Percentiles rank a stretch among this genome's conserved stretches.
phyloP scores from a whole-genome alignment of 2,113 vertebrate species.

The Helogale parvula region DNA sequence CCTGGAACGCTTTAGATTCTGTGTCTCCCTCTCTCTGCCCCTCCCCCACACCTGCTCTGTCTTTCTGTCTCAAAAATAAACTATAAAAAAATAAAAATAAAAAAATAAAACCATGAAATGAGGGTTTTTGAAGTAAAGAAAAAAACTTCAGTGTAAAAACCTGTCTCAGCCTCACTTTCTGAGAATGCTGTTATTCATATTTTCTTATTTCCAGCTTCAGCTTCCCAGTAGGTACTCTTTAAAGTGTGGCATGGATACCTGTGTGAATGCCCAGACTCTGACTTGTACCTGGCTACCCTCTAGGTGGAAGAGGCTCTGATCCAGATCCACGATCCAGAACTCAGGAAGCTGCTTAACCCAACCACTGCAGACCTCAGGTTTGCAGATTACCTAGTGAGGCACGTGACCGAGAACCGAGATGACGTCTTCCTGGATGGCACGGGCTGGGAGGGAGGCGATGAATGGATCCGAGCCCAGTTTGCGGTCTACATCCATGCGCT shows the following conservation, averaged over 20 bases:
- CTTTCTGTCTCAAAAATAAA: too few species aligned
- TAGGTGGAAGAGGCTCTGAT: conserved; percentile 94
- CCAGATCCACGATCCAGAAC: conserved; percentile 95
- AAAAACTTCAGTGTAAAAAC: neutral
- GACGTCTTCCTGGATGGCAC: conserved; percentile 98
- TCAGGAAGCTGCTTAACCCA: conserved; percentile 91
- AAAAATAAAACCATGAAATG: conserved; percentile 18
- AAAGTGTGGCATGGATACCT: neutral
- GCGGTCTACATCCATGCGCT: conserved; percentile 94
- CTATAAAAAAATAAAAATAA: too few species aligned
- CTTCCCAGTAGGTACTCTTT: conserved; percentile 8
- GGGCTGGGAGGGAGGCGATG: conserved; percentile 98
- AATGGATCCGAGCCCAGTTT: conserved; percentile 99
- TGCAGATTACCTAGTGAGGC: conserved; percentile 95
- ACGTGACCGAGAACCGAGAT: conserved; percentile 96
- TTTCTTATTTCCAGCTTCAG: conserved; percentile 13
- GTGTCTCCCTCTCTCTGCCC: too few species aligned
- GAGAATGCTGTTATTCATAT: neutral
- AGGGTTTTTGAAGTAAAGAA: conserved; percentile 22
- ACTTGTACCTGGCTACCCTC: conserved; percentile 29
- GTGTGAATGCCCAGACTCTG: neutral
- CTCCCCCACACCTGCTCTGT: too few species aligned
- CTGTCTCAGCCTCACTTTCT: neutral
- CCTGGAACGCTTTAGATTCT: too few species aligned
- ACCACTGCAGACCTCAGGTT: conserved; percentile 97